A percentile compares a stretch with the other conserved stretches of the same genome.
Evolutionary conservation across 2,888 invertebrate genomes (phyloP).

Genomic region (Girardia tigrina): DNA sequence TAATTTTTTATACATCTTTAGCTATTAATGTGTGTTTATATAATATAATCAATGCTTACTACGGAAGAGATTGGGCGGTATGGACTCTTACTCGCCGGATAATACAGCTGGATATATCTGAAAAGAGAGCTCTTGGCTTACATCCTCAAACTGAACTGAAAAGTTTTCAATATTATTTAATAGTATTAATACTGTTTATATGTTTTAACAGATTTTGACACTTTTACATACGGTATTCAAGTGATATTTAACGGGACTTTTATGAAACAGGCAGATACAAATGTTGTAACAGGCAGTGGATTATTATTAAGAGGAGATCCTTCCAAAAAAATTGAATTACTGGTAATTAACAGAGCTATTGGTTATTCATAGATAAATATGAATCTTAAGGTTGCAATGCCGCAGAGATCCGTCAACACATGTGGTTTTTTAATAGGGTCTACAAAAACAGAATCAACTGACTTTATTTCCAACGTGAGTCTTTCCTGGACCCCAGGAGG

Average conservation of each 20-base stretch:
- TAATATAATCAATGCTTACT: neutral
- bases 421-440: slow-evolving; percentile 12
- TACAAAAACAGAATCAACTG: neutral
- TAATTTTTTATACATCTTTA: neutral
- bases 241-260: neutral
- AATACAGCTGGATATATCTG: neutral
- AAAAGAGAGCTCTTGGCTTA: neutral
- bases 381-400: neutral
- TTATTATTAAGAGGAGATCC: neutral
- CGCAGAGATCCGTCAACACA: neutral
- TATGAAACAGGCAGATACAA: neutral
- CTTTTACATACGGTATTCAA: neutral
- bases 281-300: neutral
- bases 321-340: neutral
- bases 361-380: too few species aligned
- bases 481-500: neutral
- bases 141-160: neutral
- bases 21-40: neutral
- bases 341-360: too few species aligned
- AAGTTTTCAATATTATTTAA: neutral
- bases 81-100: neutral
- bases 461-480: neutral
- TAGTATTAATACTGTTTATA: neutral
- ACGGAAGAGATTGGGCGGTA: neutral
- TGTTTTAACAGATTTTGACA: neutral